Conservation (phyloP, 1,140 invertebrate genomes). For the Drosophila varians region DNA sequence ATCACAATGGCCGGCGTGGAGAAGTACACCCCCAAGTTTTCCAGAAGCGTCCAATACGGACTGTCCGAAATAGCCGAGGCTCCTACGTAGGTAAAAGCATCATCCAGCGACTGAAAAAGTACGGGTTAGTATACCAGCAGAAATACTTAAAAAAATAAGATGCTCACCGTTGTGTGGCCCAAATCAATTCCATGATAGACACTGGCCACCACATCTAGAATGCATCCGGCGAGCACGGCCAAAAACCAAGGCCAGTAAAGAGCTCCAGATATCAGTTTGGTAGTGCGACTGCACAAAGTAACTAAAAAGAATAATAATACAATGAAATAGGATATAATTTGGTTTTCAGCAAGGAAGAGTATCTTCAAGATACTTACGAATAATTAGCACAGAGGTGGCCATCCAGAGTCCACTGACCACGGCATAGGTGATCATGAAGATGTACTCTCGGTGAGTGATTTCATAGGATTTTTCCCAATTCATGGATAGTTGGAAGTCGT, state of each 20-base stretch:
- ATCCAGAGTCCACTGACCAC: constrained; percentile 73
- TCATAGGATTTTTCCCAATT: constrained; percentile 50
- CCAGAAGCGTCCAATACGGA: neutral
- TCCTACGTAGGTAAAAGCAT: constrained; percentile 49
- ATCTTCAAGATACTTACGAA: constrained; percentile 46
- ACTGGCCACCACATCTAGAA: constrained; percentile 72
- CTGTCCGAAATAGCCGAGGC: neutral
- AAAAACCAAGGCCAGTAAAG: constrained; percentile 80
- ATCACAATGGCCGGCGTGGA: constrained; percentile 68
- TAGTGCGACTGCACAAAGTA: constrained; percentile 67
- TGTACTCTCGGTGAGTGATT: constrained; percentile 63
- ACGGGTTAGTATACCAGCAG: neutral
- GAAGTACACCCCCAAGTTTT: constrained; percentile 61
- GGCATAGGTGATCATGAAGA: constrained; percentile 72
- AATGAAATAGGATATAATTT: neutral
- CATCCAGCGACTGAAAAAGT: constrained; percentile 24
- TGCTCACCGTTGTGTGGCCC: constrained; percentile 54
- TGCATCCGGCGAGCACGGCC: constrained; percentile 57
- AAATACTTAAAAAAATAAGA: no score
- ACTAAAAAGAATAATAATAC: constrained; percentile 41
- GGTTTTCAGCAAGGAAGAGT: neutral
- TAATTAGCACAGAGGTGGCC: constrained; percentile 60
- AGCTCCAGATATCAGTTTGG: constrained; percentile 63
- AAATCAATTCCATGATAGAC: constrained; percentile 68
- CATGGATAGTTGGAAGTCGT: constrained; percentile 1